Evolutionary conservation across 2,797 vertebrate species (phyloP), one percentile per base, ranked within the genome.

Genomic region (Hapalemur alaotrensis): DNA sequence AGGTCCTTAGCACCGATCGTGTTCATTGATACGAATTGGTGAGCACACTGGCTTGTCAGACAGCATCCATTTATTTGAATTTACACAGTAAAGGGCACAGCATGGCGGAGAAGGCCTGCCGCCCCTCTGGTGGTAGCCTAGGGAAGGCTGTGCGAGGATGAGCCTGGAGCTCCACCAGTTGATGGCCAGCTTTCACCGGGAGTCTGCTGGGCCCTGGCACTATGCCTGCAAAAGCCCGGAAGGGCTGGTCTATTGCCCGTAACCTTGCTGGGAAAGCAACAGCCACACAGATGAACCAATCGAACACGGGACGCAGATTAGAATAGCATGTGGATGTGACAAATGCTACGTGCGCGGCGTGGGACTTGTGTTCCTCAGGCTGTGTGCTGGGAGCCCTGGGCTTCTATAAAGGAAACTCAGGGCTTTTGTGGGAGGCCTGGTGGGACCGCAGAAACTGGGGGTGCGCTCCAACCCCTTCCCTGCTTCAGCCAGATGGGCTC

Each of bases 261-360:
- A 4, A 18, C 57, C 70, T 94, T 61, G 54, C 52, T 75, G 76
- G 46, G 69, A 86, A 73, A 46, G 86, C n/a, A 72, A 15, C 8
- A 25, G 41, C 41, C 89, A 15, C 0, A 38, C 0, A 1, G 73
- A 54, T 0, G 54, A 57, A 81, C 15, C 28, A 4, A 2, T 0
- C 63, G 78, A 86, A 54, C 28, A 87, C 6, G 9, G 30, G 76
- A 48, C 59, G n/a, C 12, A 30, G 32, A 28, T 72, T 65, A 50
- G n/a, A 41, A 35, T 2, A 50, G 22, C 20, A 50, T 3, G 2
- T 2, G 25, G 46, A 52, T 13, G 11, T 75, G 63, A 57, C 1
- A 3, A 20, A 20, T 9, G 38, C 50, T 82, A 20, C 85, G 2
- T 0, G 1, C 13, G 5, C 25, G 41, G 30, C 0, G 0, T 46